These are phyloP conservation scores for Streblospio benedicti DNA, from an alignment of 1,140 invertebrate species.

Conservation along the genomic window DNA sequence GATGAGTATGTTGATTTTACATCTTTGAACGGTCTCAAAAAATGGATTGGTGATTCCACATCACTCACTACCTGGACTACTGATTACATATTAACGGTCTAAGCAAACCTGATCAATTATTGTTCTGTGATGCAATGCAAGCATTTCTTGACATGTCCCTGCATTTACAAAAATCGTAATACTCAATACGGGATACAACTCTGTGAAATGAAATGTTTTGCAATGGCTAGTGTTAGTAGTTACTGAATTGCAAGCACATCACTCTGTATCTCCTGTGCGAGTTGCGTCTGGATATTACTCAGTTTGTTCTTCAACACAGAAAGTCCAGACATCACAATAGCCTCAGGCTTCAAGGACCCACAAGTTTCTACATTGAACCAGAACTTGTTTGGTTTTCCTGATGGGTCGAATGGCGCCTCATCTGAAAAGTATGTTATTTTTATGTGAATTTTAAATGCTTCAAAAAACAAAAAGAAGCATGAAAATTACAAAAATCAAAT, in stretches of 20 bases:
- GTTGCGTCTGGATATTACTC: conserved; percentile 77
- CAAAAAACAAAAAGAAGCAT: background rate
- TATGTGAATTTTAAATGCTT: no score
- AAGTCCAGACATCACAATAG: conserved; percentile 91
- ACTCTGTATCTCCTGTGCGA: conserved; percentile 42
- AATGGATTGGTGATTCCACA: no score
- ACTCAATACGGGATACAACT: no score
- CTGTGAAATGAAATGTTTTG: no score
- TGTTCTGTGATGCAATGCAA: no score
- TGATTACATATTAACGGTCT: no score
- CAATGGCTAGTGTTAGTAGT: background rate
- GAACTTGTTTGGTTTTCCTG: conserved; percentile 93
- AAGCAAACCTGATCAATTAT: no score
- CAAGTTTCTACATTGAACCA: conserved; percentile 93
- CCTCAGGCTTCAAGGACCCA: conserved; percentile 88
- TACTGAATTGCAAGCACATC: conserved; percentile 23
- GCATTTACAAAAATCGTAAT: no score
- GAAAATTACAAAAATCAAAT: background rate
- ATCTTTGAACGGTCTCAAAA: no score
- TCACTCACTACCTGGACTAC: no score
- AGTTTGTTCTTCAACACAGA: conserved; percentile 90
- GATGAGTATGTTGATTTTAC: no score
- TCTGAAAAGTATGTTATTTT: conserved; percentile 49
- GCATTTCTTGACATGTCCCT: no score
- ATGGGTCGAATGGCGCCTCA: conserved; percentile 86